These are phyloP conservation scores for Drosophila cognata DNA, from an alignment of 2,888 invertebrate species.

Conservation along the genomic window DNA sequence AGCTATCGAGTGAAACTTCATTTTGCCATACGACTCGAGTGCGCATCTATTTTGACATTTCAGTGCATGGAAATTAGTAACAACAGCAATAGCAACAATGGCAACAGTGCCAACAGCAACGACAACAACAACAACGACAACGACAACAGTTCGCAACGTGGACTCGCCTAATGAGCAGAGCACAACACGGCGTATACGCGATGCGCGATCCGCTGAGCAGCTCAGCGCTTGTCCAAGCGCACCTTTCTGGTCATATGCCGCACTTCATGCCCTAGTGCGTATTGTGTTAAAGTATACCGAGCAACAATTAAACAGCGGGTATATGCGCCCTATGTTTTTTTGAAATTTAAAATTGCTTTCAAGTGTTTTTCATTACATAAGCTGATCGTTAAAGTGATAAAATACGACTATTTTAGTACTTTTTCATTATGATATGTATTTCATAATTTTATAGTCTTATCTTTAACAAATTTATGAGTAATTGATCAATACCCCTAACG, in stretches of 20 bases:
- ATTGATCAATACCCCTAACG: neutral
- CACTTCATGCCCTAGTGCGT: constrained; percentile 62
- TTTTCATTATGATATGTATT: neutral
- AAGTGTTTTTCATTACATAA: neutral
- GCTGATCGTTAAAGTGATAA: neutral
- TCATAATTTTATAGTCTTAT: neutral
- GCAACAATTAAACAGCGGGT: neutral
- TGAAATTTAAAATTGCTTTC: neutral
- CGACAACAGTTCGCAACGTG: constrained; percentile 12
- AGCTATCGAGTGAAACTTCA: constrained; percentile 41
- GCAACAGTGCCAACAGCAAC: neutral
- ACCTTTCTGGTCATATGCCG: constrained; percentile 48
- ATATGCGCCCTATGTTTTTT: neutral
- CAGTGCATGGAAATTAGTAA: constrained; percentile 49
- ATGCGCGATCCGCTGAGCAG: constrained; percentile 40
- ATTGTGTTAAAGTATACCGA: constrained; percentile 19
- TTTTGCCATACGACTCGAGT: constrained; percentile 26
- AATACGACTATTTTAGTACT: neutral
- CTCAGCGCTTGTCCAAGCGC: constrained; percentile 39
- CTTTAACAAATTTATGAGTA: accelerated
- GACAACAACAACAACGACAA: constrained; percentile 6
- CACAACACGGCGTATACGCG: constrained; percentile 59
- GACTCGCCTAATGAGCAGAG: constrained; percentile 69
- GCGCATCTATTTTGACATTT: constrained; percentile 52
- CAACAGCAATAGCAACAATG: constrained; percentile 23